Conservation (phyloP, 2,113 vertebrate genomes). For the Dermatemys mawii region DNA sequence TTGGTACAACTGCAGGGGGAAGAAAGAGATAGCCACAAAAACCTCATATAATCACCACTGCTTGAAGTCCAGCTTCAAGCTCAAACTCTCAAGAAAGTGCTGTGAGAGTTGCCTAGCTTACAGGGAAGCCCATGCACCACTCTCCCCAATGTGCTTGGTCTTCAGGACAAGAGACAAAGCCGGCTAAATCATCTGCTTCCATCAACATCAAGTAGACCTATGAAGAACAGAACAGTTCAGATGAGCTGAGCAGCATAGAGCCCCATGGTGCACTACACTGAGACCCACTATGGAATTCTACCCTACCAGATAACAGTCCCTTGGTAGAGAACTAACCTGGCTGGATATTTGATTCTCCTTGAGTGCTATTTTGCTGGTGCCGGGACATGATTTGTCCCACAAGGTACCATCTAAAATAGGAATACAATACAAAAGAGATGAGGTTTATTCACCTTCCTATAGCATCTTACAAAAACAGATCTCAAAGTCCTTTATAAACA, state of each 20-base stretch:
- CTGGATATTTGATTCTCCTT: neutral
- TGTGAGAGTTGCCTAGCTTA: neutral
- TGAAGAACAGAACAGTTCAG: neutral
- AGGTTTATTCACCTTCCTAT: neutral
- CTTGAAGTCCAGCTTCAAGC: neutral
- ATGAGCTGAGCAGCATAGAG: neutral
- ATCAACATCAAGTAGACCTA: neutral
- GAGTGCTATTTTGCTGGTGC: neutral
- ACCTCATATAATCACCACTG: neutral
- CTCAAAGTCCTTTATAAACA: neutral
- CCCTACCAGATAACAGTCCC: neutral
- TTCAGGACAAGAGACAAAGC: neutral
- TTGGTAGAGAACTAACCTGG: neutral
- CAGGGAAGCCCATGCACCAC: neutral
- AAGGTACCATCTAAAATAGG: neutral
- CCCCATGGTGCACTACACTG: neutral
- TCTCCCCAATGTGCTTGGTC: neutral
- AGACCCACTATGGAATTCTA: neutral
- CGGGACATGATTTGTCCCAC: neutral
- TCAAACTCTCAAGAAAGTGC: neutral
- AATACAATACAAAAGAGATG: neutral
- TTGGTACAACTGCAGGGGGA: neutral
- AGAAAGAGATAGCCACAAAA: neutral
- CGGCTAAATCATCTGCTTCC: neutral
- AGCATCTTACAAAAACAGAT: neutral